Evolutionary conservation across 2,797 vertebrate genomes (phyloP), one percentile per base, ranked within the genome.

Genomic region (Myotis findleyi): DNA sequence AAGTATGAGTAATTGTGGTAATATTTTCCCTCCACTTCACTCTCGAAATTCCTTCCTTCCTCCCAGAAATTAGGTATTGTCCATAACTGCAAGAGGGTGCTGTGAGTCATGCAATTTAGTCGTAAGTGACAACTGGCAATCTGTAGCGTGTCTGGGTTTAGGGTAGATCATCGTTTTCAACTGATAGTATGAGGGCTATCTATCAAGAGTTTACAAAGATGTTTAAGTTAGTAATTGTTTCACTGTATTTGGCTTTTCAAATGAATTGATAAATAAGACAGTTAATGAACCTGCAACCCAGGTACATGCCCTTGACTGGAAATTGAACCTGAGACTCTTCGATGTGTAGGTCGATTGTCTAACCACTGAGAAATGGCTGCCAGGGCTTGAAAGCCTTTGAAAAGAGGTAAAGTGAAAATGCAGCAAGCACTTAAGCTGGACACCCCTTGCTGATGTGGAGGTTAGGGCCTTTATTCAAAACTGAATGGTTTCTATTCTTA

Each of bases 161-260:
- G n/a, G 27, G 55, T 17, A 64, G 20, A 79, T 18, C 30, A 36
- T 68, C 8, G 53, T 53, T 91, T 68, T 57, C 90, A 76, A 12
- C 17, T n/a, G 41, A 68, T 55, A 62, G 55, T 94, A 44, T 73
- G 14, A 27, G 41, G 16, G 55, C 21, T 30, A 62, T 16, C 44
- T 44, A 51, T 59, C 38, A 30, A 62, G 66, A 6, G 33, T 79
- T 77, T 87, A 64, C 66, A 72, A 89, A 72, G 38, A 53, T 30
- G 5, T 86, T 93, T 55, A 47, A 55, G 8, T 89, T 79, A 80
- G 25, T 55, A 47, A 89, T 84, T 76, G 20, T 79, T 92, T 86
- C 73, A 75, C 87, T 69, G 20, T 89, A 73, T 71, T 79, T 66
- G 75, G 38, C 21, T 90, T 68, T 95, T 92, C 47, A 62, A 36